Base-by-base conservation (phyloP, 1,140 invertebrate species). In the Condylostylus longicornis region DNA sequence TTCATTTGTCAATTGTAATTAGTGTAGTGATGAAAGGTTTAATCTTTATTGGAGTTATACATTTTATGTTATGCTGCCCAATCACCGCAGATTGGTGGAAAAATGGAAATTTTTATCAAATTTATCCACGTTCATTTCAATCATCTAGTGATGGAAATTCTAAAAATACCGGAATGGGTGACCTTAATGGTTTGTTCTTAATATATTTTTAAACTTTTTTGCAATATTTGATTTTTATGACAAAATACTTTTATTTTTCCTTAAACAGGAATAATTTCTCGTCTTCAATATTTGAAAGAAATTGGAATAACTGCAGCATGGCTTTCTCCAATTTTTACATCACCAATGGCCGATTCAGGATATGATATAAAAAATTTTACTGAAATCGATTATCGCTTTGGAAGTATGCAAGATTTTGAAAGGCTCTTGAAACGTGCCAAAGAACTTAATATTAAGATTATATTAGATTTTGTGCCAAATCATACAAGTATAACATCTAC, bases 121-220 rank as follows among this genome's bases (percentile, higher is more conserved):
- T 83, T 20, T 79, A 82, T 48, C 74, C 76, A 0, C 61, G 75
- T 33, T 81, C 79, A 2, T 85, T 85, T 56, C 71, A n/a, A n/a
- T n/a, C n/a, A n/a, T n/a, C n/a, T n/a, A n/a, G n/a, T n/a, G n/a
- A 13, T 30, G n/a, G 23, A 7, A 25, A 25, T 25, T n/a, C 7
- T 8, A 25, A 25, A 7, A 8, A 25, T 25, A 25, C 7, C 21
- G 30, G 37, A 9, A 39, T 39, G 5, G 37, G 37, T 10, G 37
- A 39, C 19, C 19, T 39, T 7, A 39, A 39, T 28, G 41, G 41
- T 25, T 7, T 25, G 23, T 8, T 25, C 7, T 7, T n/a, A 25
- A 25, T 25, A 25, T 8, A 8, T 7, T n/a, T 7, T 8, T 8
- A 7, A 31, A 31, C 8, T 31, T 27, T n/a, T 10, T 27, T 27